Conservation (phyloP, 2,797 vertebrate species). For the Lagorchestes hirsutus region DNA sequence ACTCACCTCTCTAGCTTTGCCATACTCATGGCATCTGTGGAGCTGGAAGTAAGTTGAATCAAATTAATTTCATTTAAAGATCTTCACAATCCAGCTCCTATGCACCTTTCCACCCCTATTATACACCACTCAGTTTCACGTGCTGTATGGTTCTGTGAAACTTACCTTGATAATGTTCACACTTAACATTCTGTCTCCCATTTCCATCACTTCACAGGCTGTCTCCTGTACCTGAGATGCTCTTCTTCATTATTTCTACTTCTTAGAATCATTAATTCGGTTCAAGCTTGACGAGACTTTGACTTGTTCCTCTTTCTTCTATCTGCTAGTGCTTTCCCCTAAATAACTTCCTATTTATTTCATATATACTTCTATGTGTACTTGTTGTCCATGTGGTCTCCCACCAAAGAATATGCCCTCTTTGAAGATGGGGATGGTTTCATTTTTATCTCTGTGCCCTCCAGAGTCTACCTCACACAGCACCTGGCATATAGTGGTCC, state of each 20-base stretch:
- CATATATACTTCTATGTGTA: not conserved
- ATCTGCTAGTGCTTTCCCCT: not conserved
- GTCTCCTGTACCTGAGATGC: not conserved
- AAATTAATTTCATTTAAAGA: not conserved
- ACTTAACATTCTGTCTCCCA: not conserved
- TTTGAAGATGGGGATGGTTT: not conserved
- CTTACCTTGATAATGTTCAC: no score
- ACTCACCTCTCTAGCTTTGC: conserved; percentile 91
- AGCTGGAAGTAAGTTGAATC: conserved; percentile 81
- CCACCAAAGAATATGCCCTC: not conserved
- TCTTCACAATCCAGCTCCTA: not conserved
- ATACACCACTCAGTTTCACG: no score
- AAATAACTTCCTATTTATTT: not conserved
- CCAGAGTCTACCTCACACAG: not conserved
- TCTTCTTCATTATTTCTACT: not conserved
- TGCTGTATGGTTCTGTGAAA: no score
- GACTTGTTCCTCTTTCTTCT: not conserved
- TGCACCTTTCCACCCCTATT: not conserved
- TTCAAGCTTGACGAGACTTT: not conserved
- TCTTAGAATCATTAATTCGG: not conserved
- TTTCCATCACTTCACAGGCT: not conserved
- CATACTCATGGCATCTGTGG: conserved; percentile 87
- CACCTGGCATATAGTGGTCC: not conserved
- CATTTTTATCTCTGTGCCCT: not conserved
- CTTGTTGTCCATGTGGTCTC: not conserved